Conservation (phyloP, 2,797 vertebrate species). For the Eulemur rubriventer region DNA sequence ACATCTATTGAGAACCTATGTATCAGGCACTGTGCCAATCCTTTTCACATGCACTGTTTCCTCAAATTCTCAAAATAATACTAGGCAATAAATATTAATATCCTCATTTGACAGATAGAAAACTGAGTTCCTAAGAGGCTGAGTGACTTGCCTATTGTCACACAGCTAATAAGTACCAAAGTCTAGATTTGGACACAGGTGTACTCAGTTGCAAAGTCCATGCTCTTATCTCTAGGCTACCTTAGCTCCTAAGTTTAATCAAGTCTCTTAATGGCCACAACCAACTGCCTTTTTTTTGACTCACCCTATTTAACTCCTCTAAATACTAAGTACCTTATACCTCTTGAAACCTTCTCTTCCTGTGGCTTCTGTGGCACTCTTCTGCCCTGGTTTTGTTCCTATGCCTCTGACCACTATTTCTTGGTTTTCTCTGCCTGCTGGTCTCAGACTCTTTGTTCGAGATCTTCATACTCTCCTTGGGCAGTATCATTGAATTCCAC, state of each 20-base stretch:
- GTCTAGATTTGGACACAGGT: not conserved
- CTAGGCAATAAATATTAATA: not conserved
- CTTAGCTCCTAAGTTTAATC: not conserved
- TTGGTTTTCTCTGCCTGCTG: not conserved
- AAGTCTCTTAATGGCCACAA: not conserved
- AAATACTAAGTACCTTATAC: not conserved
- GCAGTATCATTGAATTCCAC: not conserved
- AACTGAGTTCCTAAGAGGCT: not conserved
- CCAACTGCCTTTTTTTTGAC: not conserved
- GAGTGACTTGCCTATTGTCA: not conserved
- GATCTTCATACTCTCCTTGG: not conserved
- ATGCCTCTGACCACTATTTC: not conserved
- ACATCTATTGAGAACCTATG: not conserved
- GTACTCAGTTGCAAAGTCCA: not conserved
- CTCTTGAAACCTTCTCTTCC: not conserved
- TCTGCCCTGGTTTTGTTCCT: not conserved
- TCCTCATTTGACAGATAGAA: not conserved
- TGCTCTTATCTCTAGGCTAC: not conserved
- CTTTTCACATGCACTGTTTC: not conserved
- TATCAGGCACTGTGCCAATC: not conserved
- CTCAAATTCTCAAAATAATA: not conserved
- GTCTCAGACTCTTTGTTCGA: not conserved
- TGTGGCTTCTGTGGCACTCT: not conserved
- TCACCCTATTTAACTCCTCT: not conserved
- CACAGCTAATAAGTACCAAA: not conserved